phyloP scores from a whole-genome alignment of 2,888 invertebrate species.

The Cerastoderma edule region DNA sequence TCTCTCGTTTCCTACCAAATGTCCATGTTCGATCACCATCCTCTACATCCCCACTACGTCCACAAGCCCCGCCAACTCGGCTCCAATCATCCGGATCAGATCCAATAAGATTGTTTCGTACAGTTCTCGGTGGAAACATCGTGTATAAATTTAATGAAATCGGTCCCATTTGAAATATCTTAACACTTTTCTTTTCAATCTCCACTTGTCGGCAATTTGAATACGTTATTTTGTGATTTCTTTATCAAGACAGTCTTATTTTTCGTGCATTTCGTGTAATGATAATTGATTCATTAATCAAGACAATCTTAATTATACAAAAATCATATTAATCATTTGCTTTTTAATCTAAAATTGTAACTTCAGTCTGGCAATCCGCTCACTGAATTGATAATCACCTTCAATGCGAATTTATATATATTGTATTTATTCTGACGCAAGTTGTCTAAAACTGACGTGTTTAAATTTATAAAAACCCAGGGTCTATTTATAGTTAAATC shows the following conservation, averaged over 20 bases:
- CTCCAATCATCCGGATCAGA: slow-evolving; percentile 3
- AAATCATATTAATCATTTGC: neutral
- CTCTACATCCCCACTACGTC: slow-evolving; percentile 5
- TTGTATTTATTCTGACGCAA: too few relatives aligned
- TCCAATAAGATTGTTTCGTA: neutral
- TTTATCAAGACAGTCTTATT: neutral
- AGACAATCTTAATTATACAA: neutral
- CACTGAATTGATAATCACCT: too few relatives aligned
- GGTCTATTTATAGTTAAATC: too few relatives aligned
- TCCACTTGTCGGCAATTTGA: neutral
- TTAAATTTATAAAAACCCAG: too few relatives aligned
- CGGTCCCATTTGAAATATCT: neutral
- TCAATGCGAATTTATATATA: too few relatives aligned
- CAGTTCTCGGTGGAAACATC: neutral
- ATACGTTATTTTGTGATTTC: neutral
- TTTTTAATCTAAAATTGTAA: too few relatives aligned
- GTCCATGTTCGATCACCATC: neutral
- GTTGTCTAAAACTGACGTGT: neutral
- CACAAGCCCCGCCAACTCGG: too few relatives aligned
- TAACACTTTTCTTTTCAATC: neutral
- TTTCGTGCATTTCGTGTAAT: neutral
- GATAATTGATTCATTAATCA: neutral
- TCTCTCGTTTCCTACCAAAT: neutral
- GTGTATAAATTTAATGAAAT: neutral
- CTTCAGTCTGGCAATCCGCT: too few relatives aligned